Evolutionary conservation across 2,113 vertebrate genomes (phyloP), one percentile per base, ranked within the genome.

Genomic region (Saguinus imperator): DNA sequence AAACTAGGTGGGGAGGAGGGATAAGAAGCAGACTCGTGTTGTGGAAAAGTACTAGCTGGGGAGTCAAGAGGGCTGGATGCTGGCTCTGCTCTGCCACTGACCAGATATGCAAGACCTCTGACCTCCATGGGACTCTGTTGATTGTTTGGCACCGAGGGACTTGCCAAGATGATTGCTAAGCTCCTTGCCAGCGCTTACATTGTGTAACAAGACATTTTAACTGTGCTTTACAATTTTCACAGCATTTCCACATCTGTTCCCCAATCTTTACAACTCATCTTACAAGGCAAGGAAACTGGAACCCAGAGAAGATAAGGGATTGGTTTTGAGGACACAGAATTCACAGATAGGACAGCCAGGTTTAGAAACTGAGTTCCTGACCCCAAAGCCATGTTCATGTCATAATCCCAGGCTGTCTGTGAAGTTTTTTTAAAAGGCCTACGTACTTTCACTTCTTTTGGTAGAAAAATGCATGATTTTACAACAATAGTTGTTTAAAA

Each of bases 1-100:
- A 17, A 88, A 8, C 50, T 0, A 0, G 21, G 3, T n/a, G 29
- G 10, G 1, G 72, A 23, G 29, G 57, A 21, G 32, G 37, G 35
- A 27, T 2, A 14, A 40, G 48, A 50, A 17, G 23, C 45, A 64
- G 91, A 20, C 8, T 57, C 52, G 23, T 43, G 50, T 55, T 57
- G 29, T 50, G 55, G 72, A 82, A 81, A 95, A 89, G 37, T 8
- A 45, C 75, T 84, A 27, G 50, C 21, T 18, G 21, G 7, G 50
- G 40, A 92, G 35, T 76, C 5, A 23, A 37, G 55, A 57, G 21
- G 7, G 1, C 50, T 11, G 6, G 9, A 0, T 0, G 23, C 40
- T 48, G 13, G 29, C 91, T 37, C 20, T 0, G 1, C 37, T 81
- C 76, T 50, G 18, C 25, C 23, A 1, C 58, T 17, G 11, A 5